phyloP scores from a whole-genome alignment of 1,140 invertebrate genomes.

The Nixonia krombeini region DNA sequence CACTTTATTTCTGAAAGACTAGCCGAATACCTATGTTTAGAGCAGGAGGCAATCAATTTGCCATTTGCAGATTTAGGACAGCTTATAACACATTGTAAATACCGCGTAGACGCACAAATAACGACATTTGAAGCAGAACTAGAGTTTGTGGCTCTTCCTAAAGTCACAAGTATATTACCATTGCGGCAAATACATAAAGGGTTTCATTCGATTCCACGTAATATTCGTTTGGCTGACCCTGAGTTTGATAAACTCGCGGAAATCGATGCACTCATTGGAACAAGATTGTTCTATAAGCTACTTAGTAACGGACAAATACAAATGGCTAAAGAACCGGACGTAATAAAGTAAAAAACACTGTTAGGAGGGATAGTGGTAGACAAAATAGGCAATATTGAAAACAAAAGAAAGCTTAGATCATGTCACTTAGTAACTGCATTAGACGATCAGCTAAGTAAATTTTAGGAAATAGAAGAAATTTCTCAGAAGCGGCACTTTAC shows the following conservation, averaged over 20 bases:
- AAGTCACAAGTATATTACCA: no score
- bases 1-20: no score
- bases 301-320: constrained; percentile 35
- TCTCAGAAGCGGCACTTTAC: not conserved
- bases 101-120: no score
- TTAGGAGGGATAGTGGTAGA: constrained; percentile 16
- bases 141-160: no score
- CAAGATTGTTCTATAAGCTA: constrained; percentile 40
- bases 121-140: no score
- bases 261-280: constrained; percentile 53
- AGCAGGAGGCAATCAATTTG: no score
- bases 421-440: not conserved
- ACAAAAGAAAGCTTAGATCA: not conserved
- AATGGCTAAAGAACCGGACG: not conserved
- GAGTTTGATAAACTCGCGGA: constrained; percentile 37
- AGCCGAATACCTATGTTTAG: no score
- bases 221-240: constrained; percentile 53
- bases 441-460: not conserved
- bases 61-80: no score
- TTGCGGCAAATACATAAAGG: no score
- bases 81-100: no score
- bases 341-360: constrained; percentile 7
- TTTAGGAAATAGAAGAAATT: not conserved
- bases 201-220: constrained; percentile 39
- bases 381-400: no score